These are phyloP conservation scores for Tenebrosternarchus preto DNA, from an alignment of 2,113 vertebrate genomes.

Conservation along the genomic window DNA sequence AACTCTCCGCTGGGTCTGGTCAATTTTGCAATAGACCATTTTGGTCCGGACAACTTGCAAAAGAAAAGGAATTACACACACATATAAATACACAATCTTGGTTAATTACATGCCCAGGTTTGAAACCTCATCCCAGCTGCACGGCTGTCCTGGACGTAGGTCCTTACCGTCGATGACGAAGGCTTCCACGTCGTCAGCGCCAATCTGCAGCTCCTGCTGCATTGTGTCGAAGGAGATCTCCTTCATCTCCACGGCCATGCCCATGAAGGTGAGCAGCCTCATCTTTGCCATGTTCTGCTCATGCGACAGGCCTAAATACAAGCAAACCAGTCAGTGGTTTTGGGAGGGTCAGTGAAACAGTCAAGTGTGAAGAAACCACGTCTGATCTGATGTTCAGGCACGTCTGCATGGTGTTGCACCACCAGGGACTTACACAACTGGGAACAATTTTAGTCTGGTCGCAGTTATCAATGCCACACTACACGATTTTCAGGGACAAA, in stretches of 20 bases:
- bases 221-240: slow-evolving; percentile 96
- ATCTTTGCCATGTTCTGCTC: slow-evolving; percentile 98
- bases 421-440: no score
- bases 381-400: no score
- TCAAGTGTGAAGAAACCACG: neutral
- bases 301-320: slow-evolving; percentile 83
- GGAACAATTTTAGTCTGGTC: no score
- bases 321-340: slow-evolving; percentile 40
- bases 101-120: slow-evolving; percentile 3
- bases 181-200: slow-evolving; percentile 92
- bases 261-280: slow-evolving; percentile 98
- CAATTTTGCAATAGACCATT: slow-evolving; percentile 99
- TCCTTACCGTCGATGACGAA: slow-evolving; percentile 94
- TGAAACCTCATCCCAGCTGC: neutral
- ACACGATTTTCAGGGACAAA: no score
- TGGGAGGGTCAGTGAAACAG: neutral
- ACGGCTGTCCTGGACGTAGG: neutral
- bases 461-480: no score
- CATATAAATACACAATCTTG: slow-evolving; percentile 8
- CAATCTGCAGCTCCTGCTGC: slow-evolving; percentile 95
- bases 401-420: no score
- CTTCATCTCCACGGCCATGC: slow-evolving; percentile 97
- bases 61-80: slow-evolving; percentile 6
- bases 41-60: slow-evolving; percentile 94
- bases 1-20: slow-evolving; percentile 96